Conservation (phyloP, 2,113 vertebrate species). For the Sakesphorus luctuosus region DNA sequence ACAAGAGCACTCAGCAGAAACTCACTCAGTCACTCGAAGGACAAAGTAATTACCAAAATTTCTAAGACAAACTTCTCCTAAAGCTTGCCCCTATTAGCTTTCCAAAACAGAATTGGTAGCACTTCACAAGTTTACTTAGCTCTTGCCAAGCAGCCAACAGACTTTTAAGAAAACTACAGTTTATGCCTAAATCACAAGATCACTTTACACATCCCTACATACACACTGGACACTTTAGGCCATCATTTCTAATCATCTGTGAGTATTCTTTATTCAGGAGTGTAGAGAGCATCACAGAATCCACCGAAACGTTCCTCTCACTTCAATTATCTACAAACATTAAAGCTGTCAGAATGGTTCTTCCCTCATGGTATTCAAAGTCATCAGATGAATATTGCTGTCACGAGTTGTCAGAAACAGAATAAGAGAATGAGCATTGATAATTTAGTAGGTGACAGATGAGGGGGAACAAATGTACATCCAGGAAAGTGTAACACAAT, state of each 20-base stretch:
- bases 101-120: not conserved
- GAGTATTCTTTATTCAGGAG: not conserved
- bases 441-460: slow-evolving; percentile 66
- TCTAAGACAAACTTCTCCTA: not conserved
- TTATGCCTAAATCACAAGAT: not conserved
- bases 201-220: not conserved
- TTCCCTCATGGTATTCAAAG: slow-evolving; percentile 5
- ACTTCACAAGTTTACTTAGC: not conserved
- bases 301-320: not conserved
- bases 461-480: slow-evolving; percentile 27
- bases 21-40: not conserved
- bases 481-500: slow-evolving; percentile 54
- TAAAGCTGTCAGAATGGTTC: not conserved
- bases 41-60: not conserved
- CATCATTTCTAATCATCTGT: not conserved
- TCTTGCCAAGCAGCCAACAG: not conserved
- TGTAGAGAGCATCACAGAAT: not conserved
- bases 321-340: slow-evolving; percentile 5
- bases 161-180: not conserved
- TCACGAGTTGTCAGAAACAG: slow-evolving; percentile 43
- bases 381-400: slow-evolving; percentile 22
- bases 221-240: not conserved
- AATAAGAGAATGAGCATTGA: slow-evolving; percentile 31
- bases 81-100: not conserved
- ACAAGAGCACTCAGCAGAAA: slow-evolving; percentile 1